Evolutionary conservation across 2,797 vertebrate genomes (phyloP).

Genomic region (Diplodus puntazzo): DNA sequence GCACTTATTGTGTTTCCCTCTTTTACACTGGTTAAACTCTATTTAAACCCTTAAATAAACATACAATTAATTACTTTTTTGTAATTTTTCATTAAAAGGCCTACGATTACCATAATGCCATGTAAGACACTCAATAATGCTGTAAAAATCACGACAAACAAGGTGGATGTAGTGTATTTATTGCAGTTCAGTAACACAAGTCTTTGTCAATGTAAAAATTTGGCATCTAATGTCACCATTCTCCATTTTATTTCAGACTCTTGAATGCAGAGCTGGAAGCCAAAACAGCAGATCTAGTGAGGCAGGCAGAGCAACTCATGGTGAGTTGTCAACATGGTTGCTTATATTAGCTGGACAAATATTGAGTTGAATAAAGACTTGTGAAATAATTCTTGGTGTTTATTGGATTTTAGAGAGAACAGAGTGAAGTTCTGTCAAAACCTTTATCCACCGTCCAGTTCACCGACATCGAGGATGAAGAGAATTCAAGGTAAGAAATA

Average conservation of each 20-base stretch:
- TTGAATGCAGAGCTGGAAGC: slow-evolving; percentile 94
- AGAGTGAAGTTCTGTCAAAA: slow-evolving; percentile 85
- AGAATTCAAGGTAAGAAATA: slow-evolving; percentile 77
- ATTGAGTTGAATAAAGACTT: background rate
- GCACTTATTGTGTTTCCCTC: background rate
- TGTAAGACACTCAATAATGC: background rate
- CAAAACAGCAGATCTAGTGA: slow-evolving; percentile 91
- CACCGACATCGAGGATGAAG: slow-evolving; percentile 74
- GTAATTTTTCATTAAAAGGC: background rate
- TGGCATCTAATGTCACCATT: background rate
- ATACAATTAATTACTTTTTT: background rate
- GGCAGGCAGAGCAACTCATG: slow-evolving; percentile 92
- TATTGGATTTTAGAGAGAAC: slow-evolving; percentile 82
- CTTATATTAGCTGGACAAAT: background rate
- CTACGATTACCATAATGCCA: background rate
- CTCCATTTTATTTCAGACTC: slow-evolving; percentile 78
- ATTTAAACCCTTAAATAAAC: background rate
- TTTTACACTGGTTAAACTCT: background rate
- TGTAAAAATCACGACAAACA: background rate
- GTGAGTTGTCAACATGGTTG: slow-evolving; percentile 77
- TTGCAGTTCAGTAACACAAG: background rate
- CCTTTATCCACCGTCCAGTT: slow-evolving; percentile 81
- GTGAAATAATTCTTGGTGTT: slow-evolving; percentile 18
- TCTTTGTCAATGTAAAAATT: background rate
- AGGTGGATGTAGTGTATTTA: background rate